phyloP scores from a whole-genome alignment of 1,140 invertebrate genomes.

The Scaptomyza hsui region DNA sequence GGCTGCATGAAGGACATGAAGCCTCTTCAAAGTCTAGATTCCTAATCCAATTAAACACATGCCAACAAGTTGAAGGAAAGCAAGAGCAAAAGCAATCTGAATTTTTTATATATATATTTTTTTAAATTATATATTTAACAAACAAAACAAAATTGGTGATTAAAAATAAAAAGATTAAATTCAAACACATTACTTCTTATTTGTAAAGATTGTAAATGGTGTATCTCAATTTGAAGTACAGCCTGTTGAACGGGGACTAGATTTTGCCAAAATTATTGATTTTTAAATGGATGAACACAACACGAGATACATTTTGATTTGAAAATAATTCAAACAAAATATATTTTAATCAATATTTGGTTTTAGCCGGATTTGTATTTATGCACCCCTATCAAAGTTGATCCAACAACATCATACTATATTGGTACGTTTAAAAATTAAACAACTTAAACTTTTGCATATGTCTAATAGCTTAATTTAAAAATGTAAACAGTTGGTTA shows the following conservation, averaged over 20 bases:
- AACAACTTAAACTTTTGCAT: constrained; percentile 8
- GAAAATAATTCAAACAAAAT: constrained; percentile 2
- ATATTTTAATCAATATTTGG: neutral
- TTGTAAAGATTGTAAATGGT: too few species aligned
- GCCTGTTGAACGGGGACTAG: neutral
- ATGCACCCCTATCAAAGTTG: constrained; percentile 92
- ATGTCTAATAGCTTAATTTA: constrained; percentile 1
- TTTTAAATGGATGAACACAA: neutral
- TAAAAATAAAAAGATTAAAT: neutral
- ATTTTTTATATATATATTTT: too few species aligned
- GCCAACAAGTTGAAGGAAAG: too few species aligned
- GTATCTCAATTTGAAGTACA: too few species aligned
- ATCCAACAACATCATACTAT: constrained; percentile 89
- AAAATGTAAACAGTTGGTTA: constrained; percentile 90
- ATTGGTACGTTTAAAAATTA: constrained; percentile 86
- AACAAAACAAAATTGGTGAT: neutral
- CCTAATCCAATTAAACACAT: neutral
- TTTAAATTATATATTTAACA: too few species aligned
- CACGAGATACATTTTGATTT: neutral
- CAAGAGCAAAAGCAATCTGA: too few species aligned
- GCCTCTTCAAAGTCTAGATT: neutral
- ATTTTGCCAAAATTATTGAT: neutral
- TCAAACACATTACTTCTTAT: neutral
- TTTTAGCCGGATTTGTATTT: constrained; percentile 93
- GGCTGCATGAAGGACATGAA: neutral